Conservation (phyloP, 2,888 invertebrate genomes). For the Eristalis intricaria region DNA sequence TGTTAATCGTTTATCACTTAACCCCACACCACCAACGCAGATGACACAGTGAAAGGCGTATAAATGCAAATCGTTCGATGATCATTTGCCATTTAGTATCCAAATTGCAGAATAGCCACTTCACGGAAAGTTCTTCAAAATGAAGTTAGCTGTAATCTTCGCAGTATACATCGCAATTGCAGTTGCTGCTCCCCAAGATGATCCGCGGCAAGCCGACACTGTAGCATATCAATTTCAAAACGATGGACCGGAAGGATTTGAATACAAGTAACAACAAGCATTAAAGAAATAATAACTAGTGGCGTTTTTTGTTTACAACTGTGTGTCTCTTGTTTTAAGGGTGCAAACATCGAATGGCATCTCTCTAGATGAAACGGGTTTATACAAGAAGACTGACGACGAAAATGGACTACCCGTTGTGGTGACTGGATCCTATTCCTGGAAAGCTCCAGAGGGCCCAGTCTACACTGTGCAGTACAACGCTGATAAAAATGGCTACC, state of each 20-base stretch:
- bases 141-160: conserved; percentile 77
- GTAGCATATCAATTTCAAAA: conserved; percentile 81
- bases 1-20: neutral
- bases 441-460: conserved; percentile 83
- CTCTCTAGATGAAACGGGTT: conserved; percentile 82
- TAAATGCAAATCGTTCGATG: neutral
- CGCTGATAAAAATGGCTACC: conserved; percentile 81
- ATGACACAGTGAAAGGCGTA: neutral
- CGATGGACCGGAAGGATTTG: conserved; percentile 83
- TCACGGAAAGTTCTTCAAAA: conserved; percentile 58
- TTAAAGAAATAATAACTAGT: neutral
- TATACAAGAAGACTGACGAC: conserved; percentile 82
- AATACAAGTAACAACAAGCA: conserved; percentile 83
- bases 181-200: conserved; percentile 76
- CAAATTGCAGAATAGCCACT: neutral
- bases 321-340: conserved; percentile 53
- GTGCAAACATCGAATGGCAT: conserved; percentile 83
- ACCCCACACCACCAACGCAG: neutral
- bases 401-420: conserved; percentile 82
- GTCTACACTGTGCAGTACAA: conserved; percentile 83
- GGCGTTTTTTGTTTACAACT: neutral
- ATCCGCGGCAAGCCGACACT: conserved; percentile 74
- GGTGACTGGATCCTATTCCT: conserved; percentile 83
- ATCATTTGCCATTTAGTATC: neutral
- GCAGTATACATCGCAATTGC: conserved; percentile 75